Evolutionary conservation across 2,888 invertebrate genomes (phyloP), one percentile per base, ranked within the genome.

Genomic region (Eupithecia subfuscata): DNA sequence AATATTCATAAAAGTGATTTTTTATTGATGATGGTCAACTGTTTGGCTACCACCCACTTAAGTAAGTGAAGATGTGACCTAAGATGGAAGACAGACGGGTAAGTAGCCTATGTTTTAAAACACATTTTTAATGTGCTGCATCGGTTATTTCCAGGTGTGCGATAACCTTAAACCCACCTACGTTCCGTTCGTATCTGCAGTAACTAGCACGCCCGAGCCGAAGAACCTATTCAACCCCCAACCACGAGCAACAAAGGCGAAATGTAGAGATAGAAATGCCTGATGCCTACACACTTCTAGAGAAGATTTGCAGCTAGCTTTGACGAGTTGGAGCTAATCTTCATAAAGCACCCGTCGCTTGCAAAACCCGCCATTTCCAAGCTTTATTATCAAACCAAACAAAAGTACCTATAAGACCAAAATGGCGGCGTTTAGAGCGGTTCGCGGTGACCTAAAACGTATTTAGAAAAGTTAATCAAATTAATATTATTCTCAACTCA

Each of bases 401-500:
- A 30, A 30, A 63, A 34, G 34, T 18, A 5, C 2, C 18, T 18
- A 64, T 34, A 14, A 56, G 22, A 60, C 60, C 60, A 60, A 60
- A 25, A 25, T 60, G 52, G 52, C n/a, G n/a, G 52, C 22, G 9
- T 22, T 22, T 4, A 56, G 22, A 56, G 52, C n/a, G 60, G 12
- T 11, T n/a, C n/a, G n/a, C 11, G 12, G 22, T 56, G 43, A 60
- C 65, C 68, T 22, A 7, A 68, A 68, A 12, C 40, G n/a, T 68
- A 43, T 68, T 68, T 43, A 43, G 40, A 43, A 68, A 67, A n/a
- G 43, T 68, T 43, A 45, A 45, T 68, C 16, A 68, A 68, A 14
- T 25, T 22, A 60, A 14, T 68, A 45, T 43, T 68, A 68, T 43
- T 68, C 25, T 43, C 4, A 68, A 43, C 67, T 25, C 43, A 68